phyloP scores from a whole-genome alignment of 2,888 invertebrate genomes.

The Spisula subtruncata region DNA sequence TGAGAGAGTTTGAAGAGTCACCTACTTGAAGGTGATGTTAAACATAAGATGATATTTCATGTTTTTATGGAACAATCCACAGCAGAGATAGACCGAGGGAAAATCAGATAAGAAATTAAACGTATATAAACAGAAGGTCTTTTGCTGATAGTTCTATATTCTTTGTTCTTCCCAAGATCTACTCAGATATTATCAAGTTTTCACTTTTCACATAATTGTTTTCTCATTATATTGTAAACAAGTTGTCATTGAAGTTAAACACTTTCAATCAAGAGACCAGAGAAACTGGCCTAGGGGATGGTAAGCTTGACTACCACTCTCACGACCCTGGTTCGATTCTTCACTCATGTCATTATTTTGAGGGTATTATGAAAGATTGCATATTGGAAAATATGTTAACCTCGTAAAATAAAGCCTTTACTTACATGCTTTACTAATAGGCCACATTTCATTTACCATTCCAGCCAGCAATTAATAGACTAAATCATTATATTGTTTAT shows the following conservation, averaged over 20 bases:
- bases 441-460: too few species aligned
- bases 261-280: too few species aligned
- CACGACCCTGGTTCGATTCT: too few species aligned
- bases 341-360: too few species aligned
- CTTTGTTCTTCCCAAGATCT: background rate
- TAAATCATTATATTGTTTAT: too few species aligned
- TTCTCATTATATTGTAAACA: background rate
- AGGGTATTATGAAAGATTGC: too few species aligned
- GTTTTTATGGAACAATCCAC: constrained; percentile 14
- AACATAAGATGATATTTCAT: constrained; percentile 11
- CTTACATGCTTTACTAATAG: too few species aligned
- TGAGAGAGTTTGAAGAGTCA: background rate
- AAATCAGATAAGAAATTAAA: constrained; percentile 20
- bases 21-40: constrained; percentile 3
- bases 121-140: background rate
- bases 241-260: background rate
- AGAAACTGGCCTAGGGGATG: too few species aligned
- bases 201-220: constrained; percentile 18
- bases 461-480: too few species aligned
- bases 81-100: background rate
- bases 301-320: too few species aligned
- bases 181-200: background rate
- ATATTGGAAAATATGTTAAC: too few species aligned
- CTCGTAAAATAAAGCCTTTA: too few species aligned
- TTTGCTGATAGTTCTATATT: background rate